A percentile compares a stretch with the other conserved stretches of the same genome.
These are phyloP conservation scores for Littorina saxatilis DNA, from an alignment of 1,140 invertebrate genomes.

Conservation along the genomic window DNA sequence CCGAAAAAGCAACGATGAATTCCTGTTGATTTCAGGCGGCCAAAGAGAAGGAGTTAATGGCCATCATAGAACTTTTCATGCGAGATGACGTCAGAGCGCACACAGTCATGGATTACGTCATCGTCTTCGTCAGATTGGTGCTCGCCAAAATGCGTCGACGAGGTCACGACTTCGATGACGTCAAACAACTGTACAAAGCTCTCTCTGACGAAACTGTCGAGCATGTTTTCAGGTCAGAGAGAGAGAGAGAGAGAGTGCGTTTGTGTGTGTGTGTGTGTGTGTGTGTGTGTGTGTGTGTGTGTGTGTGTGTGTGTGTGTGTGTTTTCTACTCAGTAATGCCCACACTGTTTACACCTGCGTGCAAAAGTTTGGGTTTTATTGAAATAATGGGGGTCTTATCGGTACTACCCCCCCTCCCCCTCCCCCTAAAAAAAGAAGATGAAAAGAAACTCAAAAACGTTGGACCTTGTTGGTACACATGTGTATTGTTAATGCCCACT, in stretches of 20 bases:
- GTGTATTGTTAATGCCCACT: too few relatives aligned
- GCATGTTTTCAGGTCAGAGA: neutral
- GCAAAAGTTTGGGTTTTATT: too few relatives aligned
- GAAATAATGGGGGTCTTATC: too few relatives aligned
- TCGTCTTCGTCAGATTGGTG: constrained; percentile 29
- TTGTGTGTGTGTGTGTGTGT: constrained; percentile 12
- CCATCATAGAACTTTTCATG: constrained; percentile 29
- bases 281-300: constrained; percentile 14
- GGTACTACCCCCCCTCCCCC: too few relatives aligned
- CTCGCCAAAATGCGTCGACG: constrained; percentile 23
- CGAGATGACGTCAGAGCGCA: constrained; percentile 33
- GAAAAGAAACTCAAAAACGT: too few relatives aligned
- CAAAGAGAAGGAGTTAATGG: constrained; percentile 12
- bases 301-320: neutral
- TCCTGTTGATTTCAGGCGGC: neutral
- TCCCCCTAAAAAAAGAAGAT: too few relatives aligned
- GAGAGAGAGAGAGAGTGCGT: too few relatives aligned
- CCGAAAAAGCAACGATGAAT: too few relatives aligned
- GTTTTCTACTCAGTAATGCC: too few relatives aligned
- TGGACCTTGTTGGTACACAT: too few relatives aligned
- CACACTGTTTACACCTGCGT: too few relatives aligned
- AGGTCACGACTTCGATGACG: constrained; percentile 36
- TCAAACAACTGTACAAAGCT: constrained; percentile 28
- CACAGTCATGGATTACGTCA: constrained; percentile 25
- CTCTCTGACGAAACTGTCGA: constrained; percentile 2